Percentiles rank a stretch among this genome's conserved stretches.
Evolutionary conservation across 2,888 invertebrate genomes (phyloP).

Genomic region (Ectemnius cavifrons): DNA sequence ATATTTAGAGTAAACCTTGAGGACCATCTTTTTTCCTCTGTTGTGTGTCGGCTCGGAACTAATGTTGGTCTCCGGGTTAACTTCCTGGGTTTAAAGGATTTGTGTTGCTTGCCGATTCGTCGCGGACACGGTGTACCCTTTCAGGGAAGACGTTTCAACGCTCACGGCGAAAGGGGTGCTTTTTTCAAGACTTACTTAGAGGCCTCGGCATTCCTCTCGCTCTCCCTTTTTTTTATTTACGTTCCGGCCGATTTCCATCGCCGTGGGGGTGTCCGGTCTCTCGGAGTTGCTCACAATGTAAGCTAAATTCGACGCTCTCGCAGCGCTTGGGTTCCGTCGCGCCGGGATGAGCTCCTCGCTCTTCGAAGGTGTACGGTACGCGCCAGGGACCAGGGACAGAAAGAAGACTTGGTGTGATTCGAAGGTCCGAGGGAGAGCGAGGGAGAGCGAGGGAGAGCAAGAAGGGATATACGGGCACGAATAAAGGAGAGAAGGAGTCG

Average conservation of each 20-base stretch:
- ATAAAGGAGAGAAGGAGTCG: constrained; percentile 67
- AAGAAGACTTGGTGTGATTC: constrained; percentile 13
- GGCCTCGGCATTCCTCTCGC: constrained; percentile 10
- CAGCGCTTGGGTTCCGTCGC: neutral
- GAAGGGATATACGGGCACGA: constrained; percentile 43
- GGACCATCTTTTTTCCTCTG: too few species aligned
- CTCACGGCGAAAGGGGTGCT: constrained; percentile 39
- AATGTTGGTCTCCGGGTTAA: too few species aligned
- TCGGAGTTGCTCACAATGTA: constrained; percentile 53
- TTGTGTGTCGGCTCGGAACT: too few species aligned
- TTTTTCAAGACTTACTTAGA: neutral
- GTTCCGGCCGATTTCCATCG: constrained; percentile 45
- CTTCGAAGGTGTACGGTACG: constrained; percentile 9
- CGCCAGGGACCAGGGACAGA: too few species aligned
- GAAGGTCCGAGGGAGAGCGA: constrained; percentile 48
- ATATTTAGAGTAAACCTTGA: too few species aligned
- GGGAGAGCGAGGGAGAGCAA: constrained; percentile 37
- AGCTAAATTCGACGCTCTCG: constrained; percentile 55
- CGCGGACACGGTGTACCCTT: constrained; percentile 43
- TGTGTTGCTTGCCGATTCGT: constrained; percentile 45
- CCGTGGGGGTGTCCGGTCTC: constrained; percentile 57
- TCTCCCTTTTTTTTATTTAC: constrained; percentile 27
- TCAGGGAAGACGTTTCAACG: constrained; percentile 20
- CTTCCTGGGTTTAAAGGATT: too few species aligned
- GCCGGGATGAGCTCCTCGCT: constrained; percentile 21